Evolutionary conservation across 2,888 invertebrate genomes (phyloP).

Genomic region (Cephalotes varians): DNA sequence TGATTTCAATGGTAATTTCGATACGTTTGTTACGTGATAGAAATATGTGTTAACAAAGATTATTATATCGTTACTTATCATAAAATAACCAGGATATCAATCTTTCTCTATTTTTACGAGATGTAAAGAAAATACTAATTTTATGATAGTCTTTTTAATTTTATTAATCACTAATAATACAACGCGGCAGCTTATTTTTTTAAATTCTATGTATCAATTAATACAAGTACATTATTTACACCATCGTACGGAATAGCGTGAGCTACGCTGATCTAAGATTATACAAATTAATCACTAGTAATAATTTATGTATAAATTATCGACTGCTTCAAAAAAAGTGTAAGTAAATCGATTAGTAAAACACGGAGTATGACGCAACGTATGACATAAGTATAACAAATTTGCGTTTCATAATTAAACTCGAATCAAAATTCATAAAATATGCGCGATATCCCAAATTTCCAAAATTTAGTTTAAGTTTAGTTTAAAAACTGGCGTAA

Average conservation of each 20-base stretch:
- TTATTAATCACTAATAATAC: constrained; percentile 57
- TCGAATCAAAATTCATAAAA: neutral
- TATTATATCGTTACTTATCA: neutral
- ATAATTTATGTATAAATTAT: constrained; percentile 39
- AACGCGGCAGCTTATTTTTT: constrained; percentile 2
- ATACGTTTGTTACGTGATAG: neutral
- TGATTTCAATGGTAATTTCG: neutral
- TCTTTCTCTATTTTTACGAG: neutral
- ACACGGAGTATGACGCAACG: neutral
- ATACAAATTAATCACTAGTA: constrained; percentile 21
- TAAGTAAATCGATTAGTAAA: neutral
- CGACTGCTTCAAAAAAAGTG: constrained; percentile 38
- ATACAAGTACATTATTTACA: constrained; percentile 60
- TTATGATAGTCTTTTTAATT: constrained; percentile 10
- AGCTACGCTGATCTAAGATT: constrained; percentile 26
- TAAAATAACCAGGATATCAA: neutral
- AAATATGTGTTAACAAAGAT: neutral
- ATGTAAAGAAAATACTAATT: neutral
- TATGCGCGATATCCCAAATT: neutral
- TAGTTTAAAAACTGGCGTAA: neutral
- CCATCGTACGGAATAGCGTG: constrained; percentile 37
- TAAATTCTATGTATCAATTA: neutral
- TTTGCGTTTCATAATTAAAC: neutral
- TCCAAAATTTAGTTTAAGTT: neutral
- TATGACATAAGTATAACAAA: neutral